These are phyloP conservation scores for Indicator maculatus DNA, from an alignment of 2,113 vertebrate genomes.

Conservation along the genomic window DNA sequence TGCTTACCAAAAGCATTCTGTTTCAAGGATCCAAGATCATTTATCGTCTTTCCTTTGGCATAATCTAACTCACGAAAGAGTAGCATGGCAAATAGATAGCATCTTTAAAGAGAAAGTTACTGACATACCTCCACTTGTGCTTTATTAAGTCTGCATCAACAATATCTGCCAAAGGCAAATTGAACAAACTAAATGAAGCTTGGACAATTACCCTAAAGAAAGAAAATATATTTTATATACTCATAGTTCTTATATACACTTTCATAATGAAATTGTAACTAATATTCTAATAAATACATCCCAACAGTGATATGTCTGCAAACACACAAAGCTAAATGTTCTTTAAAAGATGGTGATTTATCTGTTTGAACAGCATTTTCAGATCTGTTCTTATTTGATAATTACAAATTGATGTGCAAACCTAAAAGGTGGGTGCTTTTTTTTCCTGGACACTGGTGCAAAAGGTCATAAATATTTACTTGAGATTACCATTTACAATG, in stretches of 20 bases:
- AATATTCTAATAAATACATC: background rate
- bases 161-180: slow-evolving; percentile 89
- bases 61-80: background rate
- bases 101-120: background rate
- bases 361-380: background rate
- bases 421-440: background rate
- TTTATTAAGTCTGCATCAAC: slow-evolving; percentile 85
- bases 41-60: background rate
- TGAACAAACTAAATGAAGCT: slow-evolving; percentile 88
- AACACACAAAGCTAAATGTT: background rate
- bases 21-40: background rate
- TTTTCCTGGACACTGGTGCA: background rate
- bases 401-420: background rate
- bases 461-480: background rate
- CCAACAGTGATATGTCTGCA: background rate
- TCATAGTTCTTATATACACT: background rate
- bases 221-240: slow-evolving; percentile 35
- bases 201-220: slow-evolving; percentile 83
- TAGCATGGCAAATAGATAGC: background rate
- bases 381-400: background rate
- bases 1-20: background rate
- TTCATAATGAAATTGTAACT: background rate
- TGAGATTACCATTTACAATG: background rate
- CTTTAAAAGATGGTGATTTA: background rate
- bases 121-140: slow-evolving; percentile 83